phyloP scores from a whole-genome alignment of 1,140 invertebrate species.

The Protaetia brevitarsis region DNA sequence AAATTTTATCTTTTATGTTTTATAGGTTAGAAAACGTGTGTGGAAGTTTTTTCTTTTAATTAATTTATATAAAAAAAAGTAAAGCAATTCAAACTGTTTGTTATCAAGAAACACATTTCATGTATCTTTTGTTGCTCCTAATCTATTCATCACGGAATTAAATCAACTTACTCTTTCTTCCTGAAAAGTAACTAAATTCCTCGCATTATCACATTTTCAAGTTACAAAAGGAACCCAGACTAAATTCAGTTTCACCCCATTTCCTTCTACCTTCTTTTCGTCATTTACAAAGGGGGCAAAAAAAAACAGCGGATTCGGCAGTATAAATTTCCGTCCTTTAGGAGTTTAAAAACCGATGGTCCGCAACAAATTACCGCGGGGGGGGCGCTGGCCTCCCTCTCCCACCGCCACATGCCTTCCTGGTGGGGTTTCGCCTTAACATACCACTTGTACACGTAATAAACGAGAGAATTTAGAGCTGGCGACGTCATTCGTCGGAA shows the following conservation, averaged over 20 bases:
- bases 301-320: neutral
- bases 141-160: too few species aligned
- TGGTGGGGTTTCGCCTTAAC: too few species aligned
- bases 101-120: too few species aligned
- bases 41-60: too few species aligned
- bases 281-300: neutral
- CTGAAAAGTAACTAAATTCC: too few species aligned
- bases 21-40: too few species aligned
- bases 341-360: slow-evolving; percentile 8
- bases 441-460: slow-evolving; percentile 6
- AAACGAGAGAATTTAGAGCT: slow-evolving; percentile 10
- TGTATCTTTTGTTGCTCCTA: too few species aligned
- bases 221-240: neutral
- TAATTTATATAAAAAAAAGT: too few species aligned
- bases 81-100: too few species aligned
- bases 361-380: slow-evolving; percentile 2
- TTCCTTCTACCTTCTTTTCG: neutral
- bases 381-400: neutral
- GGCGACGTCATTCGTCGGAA: neutral
- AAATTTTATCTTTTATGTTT: too few species aligned
- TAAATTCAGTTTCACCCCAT: neutral
- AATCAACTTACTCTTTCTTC: too few species aligned
- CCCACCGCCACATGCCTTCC: too few species aligned
- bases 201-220: neutral
- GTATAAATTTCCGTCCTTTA: slow-evolving; percentile 9